A percentile compares a stretch with the other conserved stretches of the same genome.
phyloP scores from a whole-genome alignment of 1,140 invertebrate species.

The Bombus soroeensis region DNA sequence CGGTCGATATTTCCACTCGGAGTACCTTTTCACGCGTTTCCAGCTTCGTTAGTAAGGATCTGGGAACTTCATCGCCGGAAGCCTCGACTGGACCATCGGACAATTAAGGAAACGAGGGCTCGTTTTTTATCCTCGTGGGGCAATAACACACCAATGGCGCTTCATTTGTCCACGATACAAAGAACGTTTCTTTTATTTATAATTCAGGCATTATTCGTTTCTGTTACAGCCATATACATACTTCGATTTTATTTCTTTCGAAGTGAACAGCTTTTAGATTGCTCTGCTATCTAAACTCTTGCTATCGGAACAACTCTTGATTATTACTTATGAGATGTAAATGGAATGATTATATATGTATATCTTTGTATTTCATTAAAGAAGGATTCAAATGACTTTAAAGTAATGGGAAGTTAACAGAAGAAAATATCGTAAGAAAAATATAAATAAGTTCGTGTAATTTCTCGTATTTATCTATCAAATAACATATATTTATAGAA shows the following conservation, averaged over 20 bases:
- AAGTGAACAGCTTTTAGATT: not conserved
- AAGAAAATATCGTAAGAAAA: too few species aligned
- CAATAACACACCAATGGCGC: not conserved
- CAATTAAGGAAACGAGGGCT: slow-evolving; percentile 4
- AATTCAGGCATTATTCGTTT: not conserved
- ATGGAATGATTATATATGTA: too few species aligned
- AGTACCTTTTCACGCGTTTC: not conserved
- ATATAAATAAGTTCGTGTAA: too few species aligned
- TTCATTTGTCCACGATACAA: not conserved
- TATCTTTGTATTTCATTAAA: too few species aligned
- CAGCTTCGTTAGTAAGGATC: not conserved
- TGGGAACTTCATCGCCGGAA: not conserved
- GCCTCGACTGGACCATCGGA: not conserved
- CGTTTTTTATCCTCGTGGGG: not conserved
- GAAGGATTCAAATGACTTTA: too few species aligned
- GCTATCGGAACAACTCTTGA: too few species aligned
- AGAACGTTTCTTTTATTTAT: not conserved
- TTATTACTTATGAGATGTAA: not conserved
- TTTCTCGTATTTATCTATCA: too few species aligned
- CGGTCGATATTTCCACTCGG: not conserved
- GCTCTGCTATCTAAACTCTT: too few species aligned
- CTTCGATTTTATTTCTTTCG: not conserved
- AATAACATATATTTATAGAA: not conserved
- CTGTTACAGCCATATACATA: not conserved
- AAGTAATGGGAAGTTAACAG: too few species aligned